Evolutionary conservation across 2,797 vertebrate species (phyloP).

Genomic region (Rhinogobio ventralis): DNA sequence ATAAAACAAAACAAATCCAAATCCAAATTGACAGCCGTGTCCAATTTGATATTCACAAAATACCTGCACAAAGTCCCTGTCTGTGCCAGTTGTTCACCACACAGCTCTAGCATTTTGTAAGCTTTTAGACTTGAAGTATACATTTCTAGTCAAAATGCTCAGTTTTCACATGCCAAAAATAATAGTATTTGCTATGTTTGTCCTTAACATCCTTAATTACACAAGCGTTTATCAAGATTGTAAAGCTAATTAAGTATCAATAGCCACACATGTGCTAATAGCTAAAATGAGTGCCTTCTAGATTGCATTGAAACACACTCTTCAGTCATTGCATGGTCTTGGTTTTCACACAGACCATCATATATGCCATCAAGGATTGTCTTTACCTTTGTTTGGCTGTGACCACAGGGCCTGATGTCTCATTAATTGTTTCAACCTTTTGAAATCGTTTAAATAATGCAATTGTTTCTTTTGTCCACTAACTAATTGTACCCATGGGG

Average conservation of each 20-base stretch:
- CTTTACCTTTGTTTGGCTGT: conserved; percentile 61
- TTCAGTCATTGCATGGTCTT: conserved; percentile 66
- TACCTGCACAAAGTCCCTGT: conserved; percentile 1
- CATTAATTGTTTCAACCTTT: conserved; percentile 71
- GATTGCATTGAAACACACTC: no score
- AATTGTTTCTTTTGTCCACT: conserved; percentile 73
- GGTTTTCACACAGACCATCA: conserved; percentile 65
- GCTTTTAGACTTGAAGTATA: not conserved
- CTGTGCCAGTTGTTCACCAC: not conserved
- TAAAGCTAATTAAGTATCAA: not conserved
- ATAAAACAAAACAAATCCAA: conserved; percentile 72
- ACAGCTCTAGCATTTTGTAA: not conserved
- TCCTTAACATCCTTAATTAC: not conserved
- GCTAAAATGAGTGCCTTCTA: not conserved
- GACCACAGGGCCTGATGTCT: conserved; percentile 62
- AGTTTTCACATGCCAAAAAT: not conserved
- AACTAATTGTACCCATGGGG: conserved; percentile 70
- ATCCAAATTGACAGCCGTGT: conserved; percentile 80
- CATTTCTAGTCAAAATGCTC: not conserved
- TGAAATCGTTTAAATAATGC: conserved; percentile 70
- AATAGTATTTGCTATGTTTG: not conserved
- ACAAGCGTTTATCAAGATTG: not conserved
- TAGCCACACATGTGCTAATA: not conserved
- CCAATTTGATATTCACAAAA: conserved; percentile 67
- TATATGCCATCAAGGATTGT: conserved; percentile 49